Evolutionary conservation across 2,113 vertebrate genomes (phyloP).

Genomic region (Amazona vittata): DNA sequence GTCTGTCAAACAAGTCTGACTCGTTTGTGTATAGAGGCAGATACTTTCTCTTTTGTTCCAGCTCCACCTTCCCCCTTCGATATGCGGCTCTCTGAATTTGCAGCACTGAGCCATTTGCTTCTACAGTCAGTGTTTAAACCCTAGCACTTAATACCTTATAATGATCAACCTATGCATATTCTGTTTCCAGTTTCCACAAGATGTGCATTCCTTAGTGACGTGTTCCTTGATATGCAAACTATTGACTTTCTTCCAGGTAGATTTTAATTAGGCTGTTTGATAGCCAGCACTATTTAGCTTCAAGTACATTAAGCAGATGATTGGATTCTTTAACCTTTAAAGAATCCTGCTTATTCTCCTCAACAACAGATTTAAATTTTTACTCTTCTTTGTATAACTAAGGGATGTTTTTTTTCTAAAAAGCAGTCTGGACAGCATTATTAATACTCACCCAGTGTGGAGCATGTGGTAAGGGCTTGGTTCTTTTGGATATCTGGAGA

Average conservation of each 20-base stretch:
- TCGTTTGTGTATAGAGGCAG: not conserved
- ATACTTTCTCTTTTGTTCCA: not conserved
- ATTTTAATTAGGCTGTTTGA: conserved; percentile 62
- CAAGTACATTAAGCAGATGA: conserved; percentile 45
- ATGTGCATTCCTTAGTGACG: not conserved
- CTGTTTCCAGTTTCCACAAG: not conserved
- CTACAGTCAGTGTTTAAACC: not conserved
- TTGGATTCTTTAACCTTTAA: conserved; percentile 69
- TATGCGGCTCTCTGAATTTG: not conserved
- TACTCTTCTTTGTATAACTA: conserved; percentile 22
- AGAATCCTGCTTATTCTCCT: conserved; percentile 62
- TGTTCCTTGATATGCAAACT: conserved; percentile 15
- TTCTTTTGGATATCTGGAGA: conserved; percentile 38
- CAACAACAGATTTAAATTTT: conserved; percentile 40
- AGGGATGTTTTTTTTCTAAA: conserved; percentile 56
- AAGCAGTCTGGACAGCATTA: conserved; percentile 39
- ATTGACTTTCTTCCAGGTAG: conserved; percentile 57
- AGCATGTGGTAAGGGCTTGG: not conserved
- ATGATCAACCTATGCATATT: not conserved
- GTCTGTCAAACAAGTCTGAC: not conserved
- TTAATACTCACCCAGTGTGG: conserved; percentile 25
- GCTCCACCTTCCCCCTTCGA: accelerated
- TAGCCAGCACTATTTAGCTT: conserved; percentile 64
- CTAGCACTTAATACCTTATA: not conserved
- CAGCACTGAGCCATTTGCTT: not conserved